These are phyloP conservation scores for Linnaemya vulpina DNA, from an alignment of 2,888 invertebrate genomes.

Conservation along the genomic window DNA sequence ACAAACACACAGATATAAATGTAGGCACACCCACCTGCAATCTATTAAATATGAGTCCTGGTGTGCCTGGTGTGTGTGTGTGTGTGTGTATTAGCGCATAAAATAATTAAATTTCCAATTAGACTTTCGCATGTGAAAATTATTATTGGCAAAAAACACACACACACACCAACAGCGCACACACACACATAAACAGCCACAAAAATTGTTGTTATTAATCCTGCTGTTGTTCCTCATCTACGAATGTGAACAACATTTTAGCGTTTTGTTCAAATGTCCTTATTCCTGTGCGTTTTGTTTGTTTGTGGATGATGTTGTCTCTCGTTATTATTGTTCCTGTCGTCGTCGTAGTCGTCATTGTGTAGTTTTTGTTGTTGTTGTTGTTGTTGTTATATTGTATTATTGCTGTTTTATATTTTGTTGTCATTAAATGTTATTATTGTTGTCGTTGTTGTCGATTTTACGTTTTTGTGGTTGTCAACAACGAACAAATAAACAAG, in stretches of 20 bases:
- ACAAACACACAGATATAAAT: neutral
- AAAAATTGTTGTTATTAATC: slow-evolving; percentile 34
- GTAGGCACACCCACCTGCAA: neutral
- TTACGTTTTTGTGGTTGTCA: slow-evolving; percentile 65
- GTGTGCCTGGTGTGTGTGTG: slow-evolving; percentile 4
- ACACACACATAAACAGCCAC: neutral
- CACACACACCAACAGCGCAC: neutral
- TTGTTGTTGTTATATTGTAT: slow-evolving; percentile 22
- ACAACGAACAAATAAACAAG: slow-evolving; percentile 57
- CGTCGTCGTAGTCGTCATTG: neutral
- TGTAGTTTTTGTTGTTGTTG: slow-evolving; percentile 19
- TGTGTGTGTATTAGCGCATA: slow-evolving; percentile 54
- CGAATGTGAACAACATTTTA: slow-evolving; percentile 48
- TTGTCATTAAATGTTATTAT: slow-evolving; percentile 57
- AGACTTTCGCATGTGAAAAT: slow-evolving; percentile 67
- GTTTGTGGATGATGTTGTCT: slow-evolving; percentile 21
- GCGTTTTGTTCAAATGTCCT: slow-evolving; percentile 38
- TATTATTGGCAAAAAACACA: slow-evolving; percentile 61
- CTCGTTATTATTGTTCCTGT: neutral
- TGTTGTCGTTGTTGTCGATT: slow-evolving; percentile 57
- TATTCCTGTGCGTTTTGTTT: slow-evolving; percentile 20
- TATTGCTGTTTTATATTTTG: slow-evolving; percentile 58
- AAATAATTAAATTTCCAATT: slow-evolving; percentile 73
- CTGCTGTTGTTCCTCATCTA: slow-evolving; percentile 28
- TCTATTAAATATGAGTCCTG: too few relatives aligned